Percentiles rank a stretch among this genome's conserved stretches.
Evolutionary conservation across 2,888 invertebrate genomes (phyloP).

Genomic region (Abscondita cerata): DNA sequence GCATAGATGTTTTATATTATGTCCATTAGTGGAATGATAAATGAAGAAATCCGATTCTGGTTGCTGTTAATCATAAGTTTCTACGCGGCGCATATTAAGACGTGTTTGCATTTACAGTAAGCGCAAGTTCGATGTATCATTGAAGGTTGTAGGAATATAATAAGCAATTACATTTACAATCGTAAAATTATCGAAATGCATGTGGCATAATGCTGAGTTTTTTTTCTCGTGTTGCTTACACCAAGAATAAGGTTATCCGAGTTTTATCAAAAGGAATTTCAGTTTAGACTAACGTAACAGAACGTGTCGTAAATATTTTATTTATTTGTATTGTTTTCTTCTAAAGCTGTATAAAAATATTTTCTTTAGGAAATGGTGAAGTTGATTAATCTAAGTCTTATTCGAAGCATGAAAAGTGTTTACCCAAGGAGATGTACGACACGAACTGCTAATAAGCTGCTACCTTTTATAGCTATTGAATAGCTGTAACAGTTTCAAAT

Average conservation of each 20-base stretch:
- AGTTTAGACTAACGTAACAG: conserved; percentile 6
- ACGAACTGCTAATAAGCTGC: conserved; percentile 32
- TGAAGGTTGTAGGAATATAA: conserved; percentile 16
- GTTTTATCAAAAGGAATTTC: conserved; percentile 9
- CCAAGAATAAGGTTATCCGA: conserved; percentile 9
- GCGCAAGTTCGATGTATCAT: conserved; percentile 24
- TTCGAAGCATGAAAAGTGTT: conserved; percentile 20
- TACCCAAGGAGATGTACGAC: conserved; percentile 24
- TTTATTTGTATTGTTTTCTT: background rate
- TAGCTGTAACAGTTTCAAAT: conserved; percentile 38
- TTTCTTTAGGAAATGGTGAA: conserved; percentile 6
- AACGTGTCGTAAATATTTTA: conserved; percentile 11
- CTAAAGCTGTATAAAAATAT: background rate
- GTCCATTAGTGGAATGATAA: conserved; percentile 47
- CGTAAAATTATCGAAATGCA: conserved; percentile 17
- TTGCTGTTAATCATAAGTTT: conserved; percentile 1
- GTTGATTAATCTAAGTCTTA: conserved; percentile 6
- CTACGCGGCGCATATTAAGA: conserved; percentile 8
- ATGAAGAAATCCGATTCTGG: conserved; percentile 32
- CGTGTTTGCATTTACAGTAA: conserved; percentile 10
- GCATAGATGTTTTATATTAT: conserved; percentile 49
- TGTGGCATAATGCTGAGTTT: background rate
- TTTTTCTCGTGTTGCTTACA: conserved; percentile 5
- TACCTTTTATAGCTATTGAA: conserved; percentile 42
- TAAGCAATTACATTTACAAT: conserved; percentile 10